phyloP scores from a whole-genome alignment of 1,140 invertebrate genomes.

The Pogonognathellus flavescens region DNA sequence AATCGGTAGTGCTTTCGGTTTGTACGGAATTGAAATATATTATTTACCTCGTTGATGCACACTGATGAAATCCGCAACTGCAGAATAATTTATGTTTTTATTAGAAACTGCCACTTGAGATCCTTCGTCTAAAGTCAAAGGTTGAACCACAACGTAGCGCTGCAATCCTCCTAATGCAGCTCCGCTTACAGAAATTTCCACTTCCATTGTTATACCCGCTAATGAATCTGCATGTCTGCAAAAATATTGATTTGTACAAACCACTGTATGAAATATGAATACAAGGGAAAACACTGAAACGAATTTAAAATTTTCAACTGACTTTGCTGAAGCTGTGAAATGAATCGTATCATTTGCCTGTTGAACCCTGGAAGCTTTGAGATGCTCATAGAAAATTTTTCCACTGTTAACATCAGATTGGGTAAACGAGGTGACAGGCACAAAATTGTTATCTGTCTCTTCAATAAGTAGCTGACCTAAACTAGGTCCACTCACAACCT shows the following conservation, averaged over 20 bases:
- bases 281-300: neutral
- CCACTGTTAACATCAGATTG: slow-evolving; percentile 67
- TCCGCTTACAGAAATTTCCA: slow-evolving; percentile 66
- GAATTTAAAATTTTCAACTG: slow-evolving; percentile 15
- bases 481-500: slow-evolving; percentile 57
- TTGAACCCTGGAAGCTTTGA: slow-evolving; percentile 59
- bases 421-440: slow-evolving; percentile 59
- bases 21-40: too few species aligned
- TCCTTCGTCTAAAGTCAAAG: slow-evolving; percentile 64
- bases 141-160: slow-evolving; percentile 63
- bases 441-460: slow-evolving; percentile 61
- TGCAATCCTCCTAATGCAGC: slow-evolving; percentile 66
- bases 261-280: neutral
- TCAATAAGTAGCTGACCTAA: slow-evolving; percentile 65
- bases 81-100: slow-evolving; percentile 63
- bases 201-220: slow-evolving; percentile 62
- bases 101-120: slow-evolving; percentile 61
- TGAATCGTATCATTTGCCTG: slow-evolving; percentile 61
- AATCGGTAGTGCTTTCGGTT: too few species aligned
- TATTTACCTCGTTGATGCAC: slow-evolving; percentile 63
- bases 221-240: slow-evolving; percentile 63
- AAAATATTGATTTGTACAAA: too few species aligned
- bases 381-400: slow-evolving; percentile 66
- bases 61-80: slow-evolving; percentile 65
- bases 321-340: slow-evolving; percentile 62